These are phyloP conservation scores for Gerosis bhagava DNA, from an alignment of 2,888 invertebrate genomes.

Conservation along the genomic window DNA sequence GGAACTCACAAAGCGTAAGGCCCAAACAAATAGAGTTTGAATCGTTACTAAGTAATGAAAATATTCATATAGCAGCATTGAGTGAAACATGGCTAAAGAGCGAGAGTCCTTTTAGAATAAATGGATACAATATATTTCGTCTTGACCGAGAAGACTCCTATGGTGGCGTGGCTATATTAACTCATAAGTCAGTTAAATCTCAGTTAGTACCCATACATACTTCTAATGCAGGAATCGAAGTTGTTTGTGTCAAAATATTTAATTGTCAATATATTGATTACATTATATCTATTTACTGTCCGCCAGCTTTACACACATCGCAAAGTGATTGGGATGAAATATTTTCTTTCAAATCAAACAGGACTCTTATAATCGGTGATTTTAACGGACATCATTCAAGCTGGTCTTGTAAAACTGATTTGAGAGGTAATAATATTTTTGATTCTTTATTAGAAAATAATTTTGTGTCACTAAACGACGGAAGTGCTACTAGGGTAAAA, in stretches of 20 bases:
- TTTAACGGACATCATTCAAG: conserved; percentile 38
- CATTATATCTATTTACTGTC: conserved; percentile 35
- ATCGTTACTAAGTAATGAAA: not conserved
- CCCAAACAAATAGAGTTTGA: not conserved
- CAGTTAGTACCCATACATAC: not conserved
- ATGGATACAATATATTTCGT: conserved; percentile 1
- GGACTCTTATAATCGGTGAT: too few species aligned
- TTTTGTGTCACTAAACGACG: conserved; percentile 30
- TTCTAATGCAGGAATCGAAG: conserved; percentile 25
- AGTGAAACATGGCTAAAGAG: not conserved
- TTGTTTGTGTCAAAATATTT: conserved; percentile 29
- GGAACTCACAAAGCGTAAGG: not conserved
- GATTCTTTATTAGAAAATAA: conserved; percentile 29
- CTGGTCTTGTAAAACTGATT: conserved; percentile 38
- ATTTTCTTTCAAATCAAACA: too few species aligned
- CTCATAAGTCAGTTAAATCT: conserved; percentile 4
- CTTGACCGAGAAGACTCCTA: not conserved
- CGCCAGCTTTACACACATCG: conserved; percentile 20
- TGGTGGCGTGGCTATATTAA: conserved; percentile 6
- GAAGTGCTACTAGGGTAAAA: conserved; percentile 27
- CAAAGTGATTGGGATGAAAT: conserved; percentile 37
- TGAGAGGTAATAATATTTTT: conserved; percentile 32
- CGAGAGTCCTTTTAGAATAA: not conserved
- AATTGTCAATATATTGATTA: conserved; percentile 34
- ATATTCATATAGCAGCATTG: not conserved